Percentiles rank a stretch among this genome's conserved stretches.
Conservation (phyloP, 1,140 invertebrate species). For the Hyles euphorbiae region DNA sequence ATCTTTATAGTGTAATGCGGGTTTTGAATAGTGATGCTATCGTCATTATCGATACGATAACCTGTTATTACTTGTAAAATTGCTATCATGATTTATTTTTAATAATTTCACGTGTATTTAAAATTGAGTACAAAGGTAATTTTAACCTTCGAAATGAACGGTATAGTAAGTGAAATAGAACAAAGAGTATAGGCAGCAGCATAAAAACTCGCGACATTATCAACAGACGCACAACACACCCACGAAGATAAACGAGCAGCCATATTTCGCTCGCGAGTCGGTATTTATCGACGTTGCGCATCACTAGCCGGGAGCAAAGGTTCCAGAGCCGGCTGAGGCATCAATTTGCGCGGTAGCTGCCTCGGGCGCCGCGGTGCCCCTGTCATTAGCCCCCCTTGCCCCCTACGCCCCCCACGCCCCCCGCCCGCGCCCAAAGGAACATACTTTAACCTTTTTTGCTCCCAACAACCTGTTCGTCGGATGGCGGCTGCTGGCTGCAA, state of each 20-base stretch:
- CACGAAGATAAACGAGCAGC: background rate
- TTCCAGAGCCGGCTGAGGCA: constrained; percentile 64
- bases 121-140: too few relatives aligned
- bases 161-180: too few relatives aligned
- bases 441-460: constrained; percentile 74
- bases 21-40: constrained; percentile 52
- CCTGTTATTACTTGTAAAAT: constrained; percentile 28
- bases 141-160: too few relatives aligned
- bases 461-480: constrained; percentile 66
- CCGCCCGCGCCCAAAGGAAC: constrained; percentile 39
- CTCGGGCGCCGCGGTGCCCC: constrained; percentile 67
- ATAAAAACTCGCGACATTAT: background rate
- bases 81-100: too few relatives aligned
- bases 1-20: constrained; percentile 66
- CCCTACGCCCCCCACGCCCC: constrained; percentile 19
- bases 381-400: constrained; percentile 59
- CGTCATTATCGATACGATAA: constrained; percentile 57
- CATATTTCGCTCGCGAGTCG: constrained; percentile 20
- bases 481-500: constrained; percentile 55
- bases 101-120: too few relatives aligned
- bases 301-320: constrained; percentile 72
- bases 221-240: background rate
- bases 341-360: constrained; percentile 71
- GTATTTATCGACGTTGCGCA: constrained; percentile 58
- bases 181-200: too few relatives aligned